phyloP scores from a whole-genome alignment of 2,797 vertebrate genomes.

The Gallinago nigripennis region DNA sequence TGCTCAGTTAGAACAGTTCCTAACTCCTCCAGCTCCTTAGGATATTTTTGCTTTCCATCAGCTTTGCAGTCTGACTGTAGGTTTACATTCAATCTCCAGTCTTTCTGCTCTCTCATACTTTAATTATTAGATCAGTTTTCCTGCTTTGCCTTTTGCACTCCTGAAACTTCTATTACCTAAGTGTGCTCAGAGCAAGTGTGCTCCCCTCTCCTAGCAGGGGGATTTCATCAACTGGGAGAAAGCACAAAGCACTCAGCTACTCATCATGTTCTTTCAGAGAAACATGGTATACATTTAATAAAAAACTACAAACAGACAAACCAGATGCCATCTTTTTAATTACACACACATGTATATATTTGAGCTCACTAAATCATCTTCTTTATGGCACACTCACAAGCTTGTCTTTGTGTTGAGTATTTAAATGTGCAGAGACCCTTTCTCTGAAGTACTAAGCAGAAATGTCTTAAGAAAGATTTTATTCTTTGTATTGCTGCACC shows the following conservation, averaged over 20 bases:
- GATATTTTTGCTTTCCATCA: neutral
- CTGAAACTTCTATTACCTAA: neutral
- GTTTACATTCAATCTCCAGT: neutral
- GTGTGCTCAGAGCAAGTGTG: neutral
- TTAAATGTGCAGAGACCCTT: neutral
- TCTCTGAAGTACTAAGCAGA: neutral
- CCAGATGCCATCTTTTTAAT: neutral
- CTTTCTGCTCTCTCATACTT: neutral
- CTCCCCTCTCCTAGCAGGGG: neutral
- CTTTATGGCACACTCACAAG: neutral
- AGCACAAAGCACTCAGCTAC: neutral
- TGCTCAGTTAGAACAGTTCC: neutral
- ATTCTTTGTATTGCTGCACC: neutral
- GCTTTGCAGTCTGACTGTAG: neutral
- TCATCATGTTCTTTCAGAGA: neutral
- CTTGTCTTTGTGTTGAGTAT: neutral
- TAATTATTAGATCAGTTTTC: neutral
- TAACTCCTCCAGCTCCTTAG: neutral
- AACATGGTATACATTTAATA: neutral
- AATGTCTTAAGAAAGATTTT: neutral
- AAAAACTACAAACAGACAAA: conserved; percentile 5
- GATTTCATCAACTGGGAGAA: neutral
- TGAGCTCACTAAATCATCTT: conserved; percentile 13
- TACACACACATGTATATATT: neutral
- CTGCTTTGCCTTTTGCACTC: neutral